Base-by-base conservation (phyloP, 2,113 vertebrate genomes). In the Kryptolebias marmoratus region DNA sequence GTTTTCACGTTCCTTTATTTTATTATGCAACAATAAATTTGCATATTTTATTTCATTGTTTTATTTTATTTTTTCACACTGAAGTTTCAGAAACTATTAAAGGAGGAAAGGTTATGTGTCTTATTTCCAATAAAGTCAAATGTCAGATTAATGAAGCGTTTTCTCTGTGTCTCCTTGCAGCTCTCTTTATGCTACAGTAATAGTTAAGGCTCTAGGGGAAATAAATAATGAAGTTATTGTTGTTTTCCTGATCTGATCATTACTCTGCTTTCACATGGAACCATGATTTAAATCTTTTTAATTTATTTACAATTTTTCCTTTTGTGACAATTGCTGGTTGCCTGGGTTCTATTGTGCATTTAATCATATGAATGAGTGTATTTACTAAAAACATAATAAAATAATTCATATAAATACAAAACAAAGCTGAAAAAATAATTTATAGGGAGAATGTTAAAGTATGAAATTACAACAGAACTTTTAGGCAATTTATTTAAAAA, bases 401-500 rank as follows among this genome's bases (percentile, higher is more conserved):
- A 22, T 10, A 42, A 6, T 42, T 42, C 39, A 42, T 42, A 42
- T 42, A 42, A 42, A 10, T 5, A 6, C 5, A 42, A 42, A 42
- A 4, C 5, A 11, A 18, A 49, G 14, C 16, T 13, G 8, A 16
- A 49, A 70, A 48, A 61, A 36, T n/a, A 22, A 22, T 22, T 42
- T 42, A 6, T 42, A 6, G 39, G 10, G 39, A 42, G 22, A 22
- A 22, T 22, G 22, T 22, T 22, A 22, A 22, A 77, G 68, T 49
- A 15, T 16, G 45, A 71, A 72, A 84, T 49, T 52, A 80, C 28
- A 11, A 14, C 48, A 16, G 53, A 71, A 71, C 56, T 77, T 75
- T 61, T 9, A 76, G 81, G 77, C 85, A 76, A 90, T 86, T 89
- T 64, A 87, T 80, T 77, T 54, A 63, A 85, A 73, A 80, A 76